phyloP scores from a whole-genome alignment of 1,140 invertebrate genomes.

The Drosophila novamexicana region DNA sequence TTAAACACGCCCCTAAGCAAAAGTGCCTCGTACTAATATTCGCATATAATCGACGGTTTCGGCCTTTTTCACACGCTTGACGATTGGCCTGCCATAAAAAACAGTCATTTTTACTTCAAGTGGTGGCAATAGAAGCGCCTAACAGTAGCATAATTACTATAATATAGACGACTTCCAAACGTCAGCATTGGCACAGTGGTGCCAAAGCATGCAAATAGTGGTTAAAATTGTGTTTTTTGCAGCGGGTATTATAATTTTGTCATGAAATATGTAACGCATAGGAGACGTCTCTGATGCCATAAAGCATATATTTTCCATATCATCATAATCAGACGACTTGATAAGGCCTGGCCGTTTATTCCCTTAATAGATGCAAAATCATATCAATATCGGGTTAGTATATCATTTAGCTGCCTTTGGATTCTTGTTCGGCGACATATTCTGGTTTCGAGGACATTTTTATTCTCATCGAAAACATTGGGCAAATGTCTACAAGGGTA shows the following conservation, averaged over 20 bases:
- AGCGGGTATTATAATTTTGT: too few species aligned
- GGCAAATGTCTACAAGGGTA: too few species aligned
- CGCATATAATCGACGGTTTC: conserved; percentile 19
- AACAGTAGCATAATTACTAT: conserved; percentile 64
- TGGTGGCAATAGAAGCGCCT: conserved; percentile 29
- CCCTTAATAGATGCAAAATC: too few species aligned
- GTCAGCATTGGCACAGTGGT: conserved; percentile 13
- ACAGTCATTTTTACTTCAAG: conserved; percentile 24
- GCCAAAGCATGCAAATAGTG: not conserved
- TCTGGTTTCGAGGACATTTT: too few species aligned
- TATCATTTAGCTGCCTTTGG: too few species aligned
- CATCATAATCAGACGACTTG: too few species aligned
- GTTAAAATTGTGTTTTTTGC: not conserved
- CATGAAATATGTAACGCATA: too few species aligned
- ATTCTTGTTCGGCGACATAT: too few species aligned
- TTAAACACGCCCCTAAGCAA: conserved; percentile 1
- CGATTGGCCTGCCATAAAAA: conserved; percentile 17
- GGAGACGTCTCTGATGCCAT: too few species aligned
- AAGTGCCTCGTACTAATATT: conserved; percentile 1
- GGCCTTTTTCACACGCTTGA: conserved; percentile 41
- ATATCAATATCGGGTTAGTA: too few species aligned
- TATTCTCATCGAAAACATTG: too few species aligned
- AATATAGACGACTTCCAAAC: conserved; percentile 31
- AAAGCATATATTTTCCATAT: not conserved
- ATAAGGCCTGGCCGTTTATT: too few species aligned